Base-by-base conservation (phyloP, 1,140 invertebrate species). In the Myzus persicae region DNA sequence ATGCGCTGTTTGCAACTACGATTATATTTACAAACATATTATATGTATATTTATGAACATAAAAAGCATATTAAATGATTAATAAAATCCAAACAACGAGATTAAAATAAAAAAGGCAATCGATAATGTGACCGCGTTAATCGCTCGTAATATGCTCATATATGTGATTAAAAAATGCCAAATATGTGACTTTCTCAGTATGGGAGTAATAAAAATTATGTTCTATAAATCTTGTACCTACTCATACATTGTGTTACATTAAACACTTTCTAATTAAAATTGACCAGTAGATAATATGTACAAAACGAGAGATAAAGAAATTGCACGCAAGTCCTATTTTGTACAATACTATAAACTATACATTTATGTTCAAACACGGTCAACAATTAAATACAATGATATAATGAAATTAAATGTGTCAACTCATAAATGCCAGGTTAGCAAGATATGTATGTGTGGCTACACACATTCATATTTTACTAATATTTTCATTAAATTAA, bases 181-280 rank as follows among this genome's bases (percentile, higher is more conserved):
- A 51, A 51, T 67, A 59, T 67, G 89, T n/a, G 54, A 20, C 54
- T 90, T 90, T 90, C 89, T 90, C 54, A 42, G 40, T 67, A 42
- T n/a, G 40, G 6, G 2, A n/a, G 9, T 31, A 90, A 90, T 42
- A 42, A 67, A 26, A 67, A 90, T 18, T 51, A 26, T 90, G 11
- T 51, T 67, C 40, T 26, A 40, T 59, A 59, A 67, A 31, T 90
- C 38, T 20, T 42, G 88, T 24, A 51, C 6, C 3, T 42, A 46
- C 36, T 54, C 11, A 38, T 54, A 89, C 46, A 89, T 38, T 40
- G 24, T 59, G 40, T 59, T 24, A 38, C 24, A 59, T 67, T 67
- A 42, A 85, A 93, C 46, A 93, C 91, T 93, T 93, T 93, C 91
- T 85, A 93, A 93, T 84, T 84, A 93, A n/a, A 93, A 93, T 38